Conservation (phyloP, 2,113 vertebrate species). For the Tupaia chinensis region DNA sequence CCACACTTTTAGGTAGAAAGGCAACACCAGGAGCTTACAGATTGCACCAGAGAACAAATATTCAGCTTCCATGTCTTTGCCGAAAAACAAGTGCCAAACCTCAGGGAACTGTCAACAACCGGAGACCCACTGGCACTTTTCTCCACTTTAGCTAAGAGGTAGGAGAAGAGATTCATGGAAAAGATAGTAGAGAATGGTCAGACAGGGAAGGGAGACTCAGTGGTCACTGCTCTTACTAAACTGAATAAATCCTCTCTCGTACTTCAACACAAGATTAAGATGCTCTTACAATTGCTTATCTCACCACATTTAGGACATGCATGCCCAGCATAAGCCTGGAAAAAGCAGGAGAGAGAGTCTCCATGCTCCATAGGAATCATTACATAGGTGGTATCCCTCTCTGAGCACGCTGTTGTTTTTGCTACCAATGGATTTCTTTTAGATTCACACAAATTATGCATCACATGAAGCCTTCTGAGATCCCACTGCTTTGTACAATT, state of each 20-base stretch:
- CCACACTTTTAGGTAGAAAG: not conserved
- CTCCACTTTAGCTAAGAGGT: not conserved
- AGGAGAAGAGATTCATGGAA: not conserved
- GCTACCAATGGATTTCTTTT: not conserved
- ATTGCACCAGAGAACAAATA: not conserved
- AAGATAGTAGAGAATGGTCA: not conserved
- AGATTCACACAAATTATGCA: not conserved
- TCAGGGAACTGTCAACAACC: not conserved
- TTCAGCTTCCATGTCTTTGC: not conserved
- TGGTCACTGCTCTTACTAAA: not conserved
- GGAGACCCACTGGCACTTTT: not conserved
- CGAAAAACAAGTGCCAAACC: not conserved
- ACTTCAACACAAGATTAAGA: not conserved
- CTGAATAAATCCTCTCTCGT: not conserved
- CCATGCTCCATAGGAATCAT: not conserved
- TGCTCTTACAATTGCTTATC: not conserved
- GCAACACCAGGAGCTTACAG: not conserved
- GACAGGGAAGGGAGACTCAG: not conserved
- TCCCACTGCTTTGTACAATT: not conserved
- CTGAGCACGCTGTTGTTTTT: not conserved
- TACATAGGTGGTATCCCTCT: not conserved
- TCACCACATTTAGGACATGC: not conserved
- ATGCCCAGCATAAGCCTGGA: not conserved
- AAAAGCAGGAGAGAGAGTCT: not conserved
- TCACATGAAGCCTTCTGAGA: not conserved